These are phyloP conservation scores for Hirundichthys speculiger DNA, from an alignment of 2,113 vertebrate species.

Conservation along the genomic window DNA sequence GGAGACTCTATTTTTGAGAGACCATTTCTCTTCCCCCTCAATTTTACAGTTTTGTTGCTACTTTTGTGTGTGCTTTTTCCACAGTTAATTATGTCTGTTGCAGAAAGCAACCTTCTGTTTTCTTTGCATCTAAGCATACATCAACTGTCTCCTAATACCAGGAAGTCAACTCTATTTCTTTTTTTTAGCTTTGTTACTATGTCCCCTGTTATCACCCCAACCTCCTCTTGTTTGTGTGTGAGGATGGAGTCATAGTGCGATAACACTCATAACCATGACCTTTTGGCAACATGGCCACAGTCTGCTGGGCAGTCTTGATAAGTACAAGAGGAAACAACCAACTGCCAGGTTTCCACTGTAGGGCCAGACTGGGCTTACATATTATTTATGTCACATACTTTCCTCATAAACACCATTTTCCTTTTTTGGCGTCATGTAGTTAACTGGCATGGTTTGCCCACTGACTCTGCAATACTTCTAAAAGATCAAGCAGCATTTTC, in stretches of 20 bases:
- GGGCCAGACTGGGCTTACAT: slow-evolving; percentile 51
- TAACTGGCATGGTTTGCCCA: slow-evolving; percentile 28
- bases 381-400: slow-evolving; percentile 70
- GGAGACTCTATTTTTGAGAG: background rate
- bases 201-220: slow-evolving; percentile 62
- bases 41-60: background rate
- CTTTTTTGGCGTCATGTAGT: slow-evolving; percentile 39
- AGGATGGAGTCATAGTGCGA: slow-evolving; percentile 49
- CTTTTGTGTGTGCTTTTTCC: background rate
- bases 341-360: slow-evolving; percentile 69
- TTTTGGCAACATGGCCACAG: slow-evolving; percentile 53
- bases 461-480: slow-evolving; percentile 41
- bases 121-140: slow-evolving; percentile 37
- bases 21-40: background rate
- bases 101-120: slow-evolving; percentile 26
- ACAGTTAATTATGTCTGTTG: slow-evolving; percentile 29
- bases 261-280: slow-evolving; percentile 68
- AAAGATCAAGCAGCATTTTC: slow-evolving; percentile 44
- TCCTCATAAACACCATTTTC: slow-evolving; percentile 68
- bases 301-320: slow-evolving; percentile 73
- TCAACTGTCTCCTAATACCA: slow-evolving; percentile 53
- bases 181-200: slow-evolving; percentile 57
- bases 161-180: slow-evolving; percentile 65
- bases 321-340: slow-evolving; percentile 69
- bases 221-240: slow-evolving; percentile 67